Base-by-base conservation (phyloP, 2,113 vertebrate genomes). In the Polypterus senegalus region DNA sequence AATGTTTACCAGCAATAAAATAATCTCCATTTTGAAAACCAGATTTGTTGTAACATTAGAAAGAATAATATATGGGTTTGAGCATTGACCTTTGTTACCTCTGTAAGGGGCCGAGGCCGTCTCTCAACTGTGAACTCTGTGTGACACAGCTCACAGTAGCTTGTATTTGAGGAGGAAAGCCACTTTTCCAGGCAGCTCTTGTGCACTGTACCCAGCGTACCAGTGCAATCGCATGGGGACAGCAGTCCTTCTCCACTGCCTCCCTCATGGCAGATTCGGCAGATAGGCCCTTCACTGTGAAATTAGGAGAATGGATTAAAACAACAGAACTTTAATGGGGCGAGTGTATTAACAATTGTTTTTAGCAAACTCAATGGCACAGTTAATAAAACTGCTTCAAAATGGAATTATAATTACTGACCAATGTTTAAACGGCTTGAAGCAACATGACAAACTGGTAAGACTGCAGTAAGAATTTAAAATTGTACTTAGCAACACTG, bases 91-190 rank as follows among this genome's bases (percentile, higher is more conserved):
- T 69, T 58, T 59, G 74, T 74, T 90, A 98, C 94, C 92, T 97
- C 92, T 72, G 86, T 92, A 72, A 98, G 86, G 59, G 92, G 88
- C 64, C 90, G 77, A 0, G 92, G 92, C 48, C 85, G 82, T 69
- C 94, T 90, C 84, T 97, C 92, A 51, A 96, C 88, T 52, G 86
- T 89, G 73, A 97, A 97, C 75, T 93, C 89, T 0, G 91, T 92
- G 84, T 97, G 93, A 79, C 95, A 98, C 61, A 98, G 89, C 83
- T 98, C 95, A 46, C 95, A 98, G 85, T 92, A 98, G 81, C 89
- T 97, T 73, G 95, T 98, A 85, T 98, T 96, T 66, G 95, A 98
- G 5, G 94, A 94, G 0, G 95, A 97, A 27, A 98, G 85, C 95
- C 95, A 98, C 75, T 83, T 91, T 77, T 98, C 95, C 79, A 98